Evolutionary conservation across 2,113 vertebrate genomes (phyloP), one percentile per base, ranked within the genome.

Genomic region (Catharus bicknelli): DNA sequence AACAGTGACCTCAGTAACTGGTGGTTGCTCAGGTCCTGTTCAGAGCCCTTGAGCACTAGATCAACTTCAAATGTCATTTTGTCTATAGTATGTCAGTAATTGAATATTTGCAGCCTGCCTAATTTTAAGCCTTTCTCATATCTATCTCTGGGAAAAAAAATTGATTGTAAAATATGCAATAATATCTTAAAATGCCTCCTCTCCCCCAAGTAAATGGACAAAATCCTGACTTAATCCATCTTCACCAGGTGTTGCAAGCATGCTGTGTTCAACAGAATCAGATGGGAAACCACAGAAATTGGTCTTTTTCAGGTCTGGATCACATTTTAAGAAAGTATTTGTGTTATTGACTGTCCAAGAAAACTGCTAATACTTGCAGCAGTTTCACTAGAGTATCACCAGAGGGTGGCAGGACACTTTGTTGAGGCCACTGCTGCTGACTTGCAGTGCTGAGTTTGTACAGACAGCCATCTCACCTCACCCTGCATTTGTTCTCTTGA

Each of bases 351-450:
- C 14, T 1, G 0, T 9, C 26, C 26, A 19, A 68, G n/a, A 50
- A 82, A 79, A 25, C 23, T 10, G 40, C 11, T 4, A 22, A 3
- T 13, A 10, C 25, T 34, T 30, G 53, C 9, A 42, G 62, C 42
- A 96, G 23, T 92, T 97, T 34, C 90, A n/a, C 3, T 3, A n/a
- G 1, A 45, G 2, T 20, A 11, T 88, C 97, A 93, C 90, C 87
- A 75, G 98, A 94, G 96, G 96, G 97, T 29, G 94, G 95, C 92
- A 97, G 78, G 90, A 95, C 34, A 3, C 83, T 57, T 66, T 5
- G 27, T 16, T 85, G 80, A 48, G 2, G 59, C 27, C 2, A 2
- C 9, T 4, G 19, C 16, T 50, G 14, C 36, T 5, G 34, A 11
- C 5, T 34, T 8, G n/a, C n/a, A 13, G 10, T 1, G n/a, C 40